Conservation (phyloP, 1,140 invertebrate species). For the Drosophila aff. region DNA sequence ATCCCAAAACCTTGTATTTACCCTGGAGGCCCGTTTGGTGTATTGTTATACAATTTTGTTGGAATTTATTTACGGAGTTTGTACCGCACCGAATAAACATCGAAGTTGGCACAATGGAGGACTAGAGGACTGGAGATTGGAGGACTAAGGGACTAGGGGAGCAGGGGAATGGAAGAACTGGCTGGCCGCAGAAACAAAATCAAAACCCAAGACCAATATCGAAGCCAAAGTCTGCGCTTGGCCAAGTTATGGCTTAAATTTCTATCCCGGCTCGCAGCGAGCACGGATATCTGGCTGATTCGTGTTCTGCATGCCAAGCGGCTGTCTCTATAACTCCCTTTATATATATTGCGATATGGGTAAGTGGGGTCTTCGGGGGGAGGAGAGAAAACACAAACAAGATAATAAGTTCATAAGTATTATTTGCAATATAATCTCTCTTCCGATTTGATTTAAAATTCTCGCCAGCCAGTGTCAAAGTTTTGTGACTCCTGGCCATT, state of each 20-base stretch:
- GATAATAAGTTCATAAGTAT: constrained; percentile 84
- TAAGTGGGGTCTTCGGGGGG: constrained; percentile 25
- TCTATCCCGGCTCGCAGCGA: constrained; percentile 71
- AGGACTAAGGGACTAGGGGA: not conserved
- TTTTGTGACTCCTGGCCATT: constrained; percentile 49
- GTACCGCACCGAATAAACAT: constrained; percentile 80
- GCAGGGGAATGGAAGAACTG: not conserved
- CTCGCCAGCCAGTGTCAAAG: constrained; percentile 68
- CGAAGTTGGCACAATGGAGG: constrained; percentile 68
- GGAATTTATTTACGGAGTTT: constrained; percentile 83
- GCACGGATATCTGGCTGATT: constrained; percentile 51
- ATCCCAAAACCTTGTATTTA: constrained; percentile 55
- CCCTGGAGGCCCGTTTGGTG: constrained; percentile 77
- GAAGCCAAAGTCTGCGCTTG: constrained; percentile 58
- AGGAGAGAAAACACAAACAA: constrained; percentile 72
- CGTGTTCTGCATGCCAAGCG: constrained; percentile 76
- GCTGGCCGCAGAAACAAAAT: constrained; percentile 51
- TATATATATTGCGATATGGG: constrained; percentile 1
- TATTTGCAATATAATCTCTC: constrained; percentile 79
- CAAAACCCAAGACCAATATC: constrained; percentile 72
- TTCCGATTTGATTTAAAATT: constrained; percentile 75
- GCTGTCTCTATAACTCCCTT: constrained; percentile 14
- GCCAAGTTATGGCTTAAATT: constrained; percentile 79
- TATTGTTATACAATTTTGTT: constrained; percentile 83
- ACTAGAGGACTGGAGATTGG: not conserved